Conservation (phyloP, 2,888 invertebrate genomes). For the Platerodrilus igneus region DNA sequence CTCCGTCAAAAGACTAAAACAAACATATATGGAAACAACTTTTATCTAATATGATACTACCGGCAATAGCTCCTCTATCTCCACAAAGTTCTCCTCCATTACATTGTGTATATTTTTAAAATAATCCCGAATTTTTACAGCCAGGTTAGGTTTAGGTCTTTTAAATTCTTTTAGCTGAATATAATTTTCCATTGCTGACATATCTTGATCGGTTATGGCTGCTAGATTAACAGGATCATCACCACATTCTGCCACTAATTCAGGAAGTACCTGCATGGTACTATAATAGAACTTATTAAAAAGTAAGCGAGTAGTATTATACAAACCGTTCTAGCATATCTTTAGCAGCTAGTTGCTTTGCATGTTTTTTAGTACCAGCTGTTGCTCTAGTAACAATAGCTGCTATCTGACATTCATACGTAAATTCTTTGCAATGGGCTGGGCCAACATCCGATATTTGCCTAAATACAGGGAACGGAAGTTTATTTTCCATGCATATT, state of each 20-base stretch:
- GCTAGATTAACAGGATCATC: conserved; percentile 17
- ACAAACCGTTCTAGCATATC: conserved; percentile 43
- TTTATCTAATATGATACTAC: too few relatives aligned
- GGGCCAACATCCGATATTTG: conserved; percentile 62
- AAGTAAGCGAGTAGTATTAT: background rate
- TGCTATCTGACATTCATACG: conserved; percentile 54
- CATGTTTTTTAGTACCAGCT: conserved; percentile 61
- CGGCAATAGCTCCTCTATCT: conserved; percentile 29
- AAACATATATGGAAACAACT: conserved; percentile 8
- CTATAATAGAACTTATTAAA: too few relatives aligned
- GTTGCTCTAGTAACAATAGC: conserved; percentile 53
- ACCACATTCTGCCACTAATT: conserved; percentile 23
- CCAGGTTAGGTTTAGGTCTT: conserved; percentile 12
- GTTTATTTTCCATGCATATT: conserved; percentile 48
- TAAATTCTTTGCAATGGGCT: conserved; percentile 61
- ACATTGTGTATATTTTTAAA: conserved; percentile 31
- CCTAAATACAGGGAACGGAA: conserved; percentile 53
- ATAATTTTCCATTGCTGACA: conserved; percentile 2
- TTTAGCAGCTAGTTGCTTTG: conserved; percentile 59
- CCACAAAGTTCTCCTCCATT: conserved; percentile 31
- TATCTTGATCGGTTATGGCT: conserved; percentile 20
- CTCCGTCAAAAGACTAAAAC: conserved; percentile 33
- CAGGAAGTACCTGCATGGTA: conserved; percentile 32
- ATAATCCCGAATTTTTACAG: conserved; percentile 32
- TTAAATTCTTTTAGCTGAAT: conserved; percentile 5